Conservation (phyloP, 2,888 invertebrate genomes). For the Griposia aprilina region DNA sequence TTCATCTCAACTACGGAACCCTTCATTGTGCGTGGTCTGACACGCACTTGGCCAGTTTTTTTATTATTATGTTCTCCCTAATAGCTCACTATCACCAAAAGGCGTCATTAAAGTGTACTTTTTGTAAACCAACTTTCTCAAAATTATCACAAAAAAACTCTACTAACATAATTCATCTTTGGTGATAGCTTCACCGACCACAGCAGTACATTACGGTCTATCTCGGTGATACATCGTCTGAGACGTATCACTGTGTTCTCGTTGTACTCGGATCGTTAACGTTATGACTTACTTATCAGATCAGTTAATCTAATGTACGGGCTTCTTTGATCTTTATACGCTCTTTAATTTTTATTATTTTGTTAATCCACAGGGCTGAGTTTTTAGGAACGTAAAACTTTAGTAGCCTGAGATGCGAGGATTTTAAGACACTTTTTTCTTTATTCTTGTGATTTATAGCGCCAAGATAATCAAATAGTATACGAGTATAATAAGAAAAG, state of each 20-base stretch:
- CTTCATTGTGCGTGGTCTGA: no score
- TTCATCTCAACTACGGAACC: no score
- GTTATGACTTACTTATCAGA: slow-evolving; percentile 49
- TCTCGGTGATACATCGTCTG: slow-evolving; percentile 41
- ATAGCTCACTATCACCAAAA: not conserved
- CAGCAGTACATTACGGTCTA: slow-evolving; percentile 36
- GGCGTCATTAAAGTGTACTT: no score
- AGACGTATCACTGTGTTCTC: slow-evolving; percentile 27
- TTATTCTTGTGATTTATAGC: not conserved
- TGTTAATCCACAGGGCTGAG: not conserved
- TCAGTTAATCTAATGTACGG: slow-evolving; percentile 58
- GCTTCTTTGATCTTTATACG: slow-evolving; percentile 14
- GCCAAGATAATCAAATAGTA: not conserved
- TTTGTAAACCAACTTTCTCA: not conserved
- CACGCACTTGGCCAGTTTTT: no score
- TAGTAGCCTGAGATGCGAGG: not conserved
- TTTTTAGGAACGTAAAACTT: not conserved
- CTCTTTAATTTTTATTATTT: slow-evolving; percentile 49
- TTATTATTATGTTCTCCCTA: no score
- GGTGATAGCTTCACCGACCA: slow-evolving; percentile 20
- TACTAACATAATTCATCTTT: not conserved
- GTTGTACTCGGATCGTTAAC: slow-evolving; percentile 12
- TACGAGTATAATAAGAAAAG: not conserved
- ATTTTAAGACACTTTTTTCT: not conserved
- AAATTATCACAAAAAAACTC: not conserved